phyloP scores from a whole-genome alignment of 2,888 invertebrate genomes.

The Odontocerum albicorne region DNA sequence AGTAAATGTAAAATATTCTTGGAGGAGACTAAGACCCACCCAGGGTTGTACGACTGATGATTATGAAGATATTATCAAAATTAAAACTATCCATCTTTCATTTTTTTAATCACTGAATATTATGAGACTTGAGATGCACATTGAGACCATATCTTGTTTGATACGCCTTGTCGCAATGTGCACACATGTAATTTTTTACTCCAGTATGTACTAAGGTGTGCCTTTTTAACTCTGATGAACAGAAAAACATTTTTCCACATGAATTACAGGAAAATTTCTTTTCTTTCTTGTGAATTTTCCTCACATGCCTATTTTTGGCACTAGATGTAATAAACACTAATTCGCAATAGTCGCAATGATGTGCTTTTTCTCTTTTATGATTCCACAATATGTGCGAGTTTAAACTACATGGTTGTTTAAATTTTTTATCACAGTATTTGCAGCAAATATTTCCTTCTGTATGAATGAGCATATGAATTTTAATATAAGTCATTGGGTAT shows the following conservation, averaged over 20 bases:
- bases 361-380: slow-evolving; percentile 52
- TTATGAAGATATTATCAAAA: too few species aligned
- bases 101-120: slow-evolving; percentile 1
- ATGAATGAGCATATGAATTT: slow-evolving; percentile 54
- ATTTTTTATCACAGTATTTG: slow-evolving; percentile 54
- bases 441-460: slow-evolving; percentile 49
- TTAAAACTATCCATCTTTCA: too few species aligned
- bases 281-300: slow-evolving; percentile 54
- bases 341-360: slow-evolving; percentile 54
- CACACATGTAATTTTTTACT: slow-evolving; percentile 54
- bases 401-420: slow-evolving; percentile 53
- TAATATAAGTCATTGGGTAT: slow-evolving; percentile 53
- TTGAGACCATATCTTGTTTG: slow-evolving; percentile 55
- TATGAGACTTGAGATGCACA: slow-evolving; percentile 51
- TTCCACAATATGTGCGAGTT: slow-evolving; percentile 55
- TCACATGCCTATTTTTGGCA: slow-evolving; percentile 51
- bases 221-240: slow-evolving; percentile 39
- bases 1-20: too few species aligned
- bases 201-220: slow-evolving; percentile 55
- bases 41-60: too few species aligned
- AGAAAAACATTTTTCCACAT: slow-evolving; percentile 45
- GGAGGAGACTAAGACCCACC: too few species aligned
- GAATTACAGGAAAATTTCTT: slow-evolving; percentile 54
- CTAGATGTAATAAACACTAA: slow-evolving; percentile 55
- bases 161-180: slow-evolving; percentile 54